These are phyloP conservation scores for Halesus radiatus DNA, from an alignment of 1,140 invertebrate species.

Conservation along the genomic window DNA sequence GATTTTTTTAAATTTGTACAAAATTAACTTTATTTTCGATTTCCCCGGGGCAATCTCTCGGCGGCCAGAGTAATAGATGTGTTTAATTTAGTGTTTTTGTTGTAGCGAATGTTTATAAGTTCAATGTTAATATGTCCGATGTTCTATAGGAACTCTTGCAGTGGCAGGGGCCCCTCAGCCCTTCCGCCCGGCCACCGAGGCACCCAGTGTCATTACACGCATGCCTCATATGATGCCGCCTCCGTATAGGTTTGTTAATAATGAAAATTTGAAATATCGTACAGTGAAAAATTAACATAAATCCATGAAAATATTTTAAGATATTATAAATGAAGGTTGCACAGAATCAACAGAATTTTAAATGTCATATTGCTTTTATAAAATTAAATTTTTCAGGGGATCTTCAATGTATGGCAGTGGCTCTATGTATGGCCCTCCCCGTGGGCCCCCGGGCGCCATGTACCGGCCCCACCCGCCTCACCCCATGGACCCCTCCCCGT, in stretches of 20 bases:
- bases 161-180: conserved; percentile 68
- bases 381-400: conserved; percentile 58
- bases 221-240: conserved; percentile 76
- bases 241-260: conserved; percentile 63
- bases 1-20: too few relatives aligned
- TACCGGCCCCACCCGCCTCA: conserved; percentile 67
- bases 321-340: neutral
- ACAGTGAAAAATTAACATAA: too few relatives aligned
- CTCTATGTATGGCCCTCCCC: conserved; percentile 54
- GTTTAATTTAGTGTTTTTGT: too few relatives aligned
- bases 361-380: neutral
- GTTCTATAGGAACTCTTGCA: conserved; percentile 63
- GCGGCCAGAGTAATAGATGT: too few relatives aligned
- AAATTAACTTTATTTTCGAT: too few relatives aligned
- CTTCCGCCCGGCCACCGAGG: conserved; percentile 68
- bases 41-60: too few relatives aligned
- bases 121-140: conserved; percentile 8
- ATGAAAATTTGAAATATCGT: too few relatives aligned
- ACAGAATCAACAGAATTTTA: neutral
- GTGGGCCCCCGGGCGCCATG: conserved; percentile 56
- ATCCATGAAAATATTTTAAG: too few relatives aligned
- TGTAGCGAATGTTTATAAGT: conserved; percentile 18
- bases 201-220: conserved; percentile 75
- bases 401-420: conserved; percentile 62
- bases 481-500: conserved; percentile 71